A percentile compares a stretch with the other conserved stretches of the same genome.
Conservation (phyloP, 2,797 vertebrate species). For the Helarctos malayanus region DNA sequence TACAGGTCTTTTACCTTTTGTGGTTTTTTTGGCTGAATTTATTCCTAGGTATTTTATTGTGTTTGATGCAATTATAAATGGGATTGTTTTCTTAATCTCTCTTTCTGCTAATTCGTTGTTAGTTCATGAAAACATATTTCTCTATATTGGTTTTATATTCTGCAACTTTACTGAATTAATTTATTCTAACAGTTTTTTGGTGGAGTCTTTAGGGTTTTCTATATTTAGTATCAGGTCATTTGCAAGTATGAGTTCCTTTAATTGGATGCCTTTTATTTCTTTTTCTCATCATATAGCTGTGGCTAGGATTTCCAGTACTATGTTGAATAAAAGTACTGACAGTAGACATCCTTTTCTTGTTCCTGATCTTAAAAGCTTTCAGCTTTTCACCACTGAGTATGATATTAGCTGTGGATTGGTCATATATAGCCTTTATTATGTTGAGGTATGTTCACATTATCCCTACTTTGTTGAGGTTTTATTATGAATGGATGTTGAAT, state of each 20-base stretch:
- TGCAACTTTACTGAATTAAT: not conserved
- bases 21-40: not conserved
- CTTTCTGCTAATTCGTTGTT: not conserved
- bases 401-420: not conserved
- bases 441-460: not conserved
- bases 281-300: not conserved
- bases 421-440: not conserved
- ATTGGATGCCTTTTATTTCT: not conserved
- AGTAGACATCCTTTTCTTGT: not conserved
- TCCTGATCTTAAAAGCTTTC: not conserved
- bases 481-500: not conserved
- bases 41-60: not conserved
- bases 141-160: not conserved
- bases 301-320: not conserved
- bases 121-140: not conserved
- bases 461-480: not conserved
- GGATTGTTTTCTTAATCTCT: not conserved
- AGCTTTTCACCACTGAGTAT: not conserved
- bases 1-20: not conserved
- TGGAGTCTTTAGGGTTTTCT: not conserved
- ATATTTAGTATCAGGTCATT: not conserved
- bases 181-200: not conserved
- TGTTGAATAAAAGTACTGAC: not conserved
- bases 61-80: not conserved
- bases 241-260: not conserved